Evolutionary conservation across 2,888 invertebrate species (phyloP).

Genomic region (Oxyteleia sp.): DNA sequence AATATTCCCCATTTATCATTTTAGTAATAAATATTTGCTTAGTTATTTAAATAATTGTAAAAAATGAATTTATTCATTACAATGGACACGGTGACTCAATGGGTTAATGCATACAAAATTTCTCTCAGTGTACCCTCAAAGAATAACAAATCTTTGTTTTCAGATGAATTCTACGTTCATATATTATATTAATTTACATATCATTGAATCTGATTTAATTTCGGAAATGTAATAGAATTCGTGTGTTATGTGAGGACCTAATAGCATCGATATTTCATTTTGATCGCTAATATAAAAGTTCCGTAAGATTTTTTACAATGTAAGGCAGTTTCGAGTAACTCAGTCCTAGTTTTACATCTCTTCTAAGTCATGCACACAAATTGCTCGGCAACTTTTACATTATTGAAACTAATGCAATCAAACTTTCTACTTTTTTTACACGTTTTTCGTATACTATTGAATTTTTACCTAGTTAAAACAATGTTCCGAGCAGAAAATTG

Average conservation of each 20-base stretch:
- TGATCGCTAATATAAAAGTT: conserved; percentile 52
- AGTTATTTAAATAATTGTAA: too few relatives aligned
- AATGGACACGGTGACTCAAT: too few relatives aligned
- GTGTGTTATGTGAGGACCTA: conserved; percentile 31
- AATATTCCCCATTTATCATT: too few relatives aligned
- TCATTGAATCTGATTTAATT: conserved; percentile 30
- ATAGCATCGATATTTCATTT: conserved; percentile 33
- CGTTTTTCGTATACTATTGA: too few relatives aligned
- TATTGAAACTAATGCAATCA: conserved; percentile 15
- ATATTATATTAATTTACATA: too few relatives aligned
- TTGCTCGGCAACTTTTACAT: conserved; percentile 21
- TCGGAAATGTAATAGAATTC: conserved; percentile 19
- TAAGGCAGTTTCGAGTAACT: conserved; percentile 3
- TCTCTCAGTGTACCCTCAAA: too few relatives aligned
- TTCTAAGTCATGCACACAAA: conserved; percentile 27
- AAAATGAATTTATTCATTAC: too few relatives aligned
- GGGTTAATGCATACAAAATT: too few relatives aligned
- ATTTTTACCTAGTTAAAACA: too few relatives aligned
- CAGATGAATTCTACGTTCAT: background rate
- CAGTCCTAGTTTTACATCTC: conserved; percentile 35
- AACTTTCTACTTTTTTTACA: conserved; percentile 27
- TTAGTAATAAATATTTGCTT: too few relatives aligned
- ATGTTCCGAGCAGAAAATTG: too few relatives aligned
- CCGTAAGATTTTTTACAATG: conserved; percentile 25
- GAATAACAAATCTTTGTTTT: conserved; percentile 17